Percentiles rank a stretch among this genome's conserved stretches.
phyloP scores from a whole-genome alignment of 2,797 vertebrate genomes.

The Cossypha caffra region DNA sequence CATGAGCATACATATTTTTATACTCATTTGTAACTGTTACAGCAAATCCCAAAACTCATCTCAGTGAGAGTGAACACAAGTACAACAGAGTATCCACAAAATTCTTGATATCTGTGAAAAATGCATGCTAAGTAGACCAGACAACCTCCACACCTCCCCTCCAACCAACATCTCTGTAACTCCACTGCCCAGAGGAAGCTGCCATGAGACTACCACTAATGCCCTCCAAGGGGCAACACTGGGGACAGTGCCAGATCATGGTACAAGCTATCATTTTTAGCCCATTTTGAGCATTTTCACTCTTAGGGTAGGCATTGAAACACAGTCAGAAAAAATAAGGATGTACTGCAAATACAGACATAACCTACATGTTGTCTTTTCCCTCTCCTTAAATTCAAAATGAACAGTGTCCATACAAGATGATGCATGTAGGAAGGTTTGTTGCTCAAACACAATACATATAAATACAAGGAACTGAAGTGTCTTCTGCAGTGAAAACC shows the following conservation, averaged over 20 bases:
- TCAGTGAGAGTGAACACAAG: background rate
- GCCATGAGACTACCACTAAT: background rate
- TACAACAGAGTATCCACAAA: background rate
- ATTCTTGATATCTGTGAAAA: background rate
- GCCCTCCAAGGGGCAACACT: background rate
- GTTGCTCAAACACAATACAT: background rate
- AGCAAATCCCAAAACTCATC: background rate
- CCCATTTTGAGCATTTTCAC: background rate
- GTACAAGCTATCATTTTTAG: background rate
- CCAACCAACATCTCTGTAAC: background rate
- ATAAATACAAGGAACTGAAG: background rate
- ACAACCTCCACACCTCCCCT: background rate
- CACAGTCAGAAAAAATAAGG: background rate
- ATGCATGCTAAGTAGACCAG: background rate
- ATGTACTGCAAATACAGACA: background rate
- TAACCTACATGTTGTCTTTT: background rate
- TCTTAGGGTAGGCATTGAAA: background rate
- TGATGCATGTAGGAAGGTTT: rapidly evolving
- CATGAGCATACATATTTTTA: background rate
- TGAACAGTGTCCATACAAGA: background rate
- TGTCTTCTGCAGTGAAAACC: background rate
- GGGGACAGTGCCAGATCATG: background rate
- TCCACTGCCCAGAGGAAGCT: background rate
- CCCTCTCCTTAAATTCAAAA: background rate
- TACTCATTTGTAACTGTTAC: background rate